These are phyloP conservation scores for Pterobdella sp. DNA, from an alignment of 2,888 invertebrate species.

Conservation along the genomic window DNA sequence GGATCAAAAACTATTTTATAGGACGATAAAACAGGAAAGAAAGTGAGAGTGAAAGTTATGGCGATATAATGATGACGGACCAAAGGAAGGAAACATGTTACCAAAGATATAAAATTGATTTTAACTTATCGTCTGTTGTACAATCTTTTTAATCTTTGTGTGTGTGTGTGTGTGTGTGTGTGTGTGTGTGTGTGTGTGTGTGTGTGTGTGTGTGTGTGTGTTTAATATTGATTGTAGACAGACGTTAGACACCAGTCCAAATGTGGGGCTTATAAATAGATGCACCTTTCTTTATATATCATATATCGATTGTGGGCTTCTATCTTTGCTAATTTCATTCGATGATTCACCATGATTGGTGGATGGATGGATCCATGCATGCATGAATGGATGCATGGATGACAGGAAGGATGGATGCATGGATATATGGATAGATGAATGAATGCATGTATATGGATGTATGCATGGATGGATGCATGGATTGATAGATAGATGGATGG, in stretches of 20 bases:
- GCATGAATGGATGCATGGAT: too few species aligned
- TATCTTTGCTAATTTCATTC: too few species aligned
- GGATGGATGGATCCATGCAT: too few species aligned
- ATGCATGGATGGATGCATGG: background rate
- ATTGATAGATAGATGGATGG: too few species aligned
- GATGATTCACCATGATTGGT: too few species aligned
- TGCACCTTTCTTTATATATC: background rate
- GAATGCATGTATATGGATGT: background rate
- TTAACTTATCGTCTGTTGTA: background rate
- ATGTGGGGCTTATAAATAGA: background rate
- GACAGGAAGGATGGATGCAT: too few species aligned
- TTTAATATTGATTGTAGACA: background rate
- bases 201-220: slow-evolving; percentile 13
- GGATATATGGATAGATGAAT: background rate
- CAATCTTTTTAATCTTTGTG: background rate
- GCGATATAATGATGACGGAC: too few species aligned
- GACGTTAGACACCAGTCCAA: background rate
- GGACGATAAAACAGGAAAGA: too few species aligned
- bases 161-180: background rate
- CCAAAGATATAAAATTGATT: background rate
- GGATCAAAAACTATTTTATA: too few species aligned
- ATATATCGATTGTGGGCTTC: background rate
- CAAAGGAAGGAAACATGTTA: background rate
- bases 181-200: slow-evolving; percentile 8
- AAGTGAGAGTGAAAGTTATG: too few species aligned